phyloP scores from a whole-genome alignment of 1,140 invertebrate species.

The Nymphalis io region DNA sequence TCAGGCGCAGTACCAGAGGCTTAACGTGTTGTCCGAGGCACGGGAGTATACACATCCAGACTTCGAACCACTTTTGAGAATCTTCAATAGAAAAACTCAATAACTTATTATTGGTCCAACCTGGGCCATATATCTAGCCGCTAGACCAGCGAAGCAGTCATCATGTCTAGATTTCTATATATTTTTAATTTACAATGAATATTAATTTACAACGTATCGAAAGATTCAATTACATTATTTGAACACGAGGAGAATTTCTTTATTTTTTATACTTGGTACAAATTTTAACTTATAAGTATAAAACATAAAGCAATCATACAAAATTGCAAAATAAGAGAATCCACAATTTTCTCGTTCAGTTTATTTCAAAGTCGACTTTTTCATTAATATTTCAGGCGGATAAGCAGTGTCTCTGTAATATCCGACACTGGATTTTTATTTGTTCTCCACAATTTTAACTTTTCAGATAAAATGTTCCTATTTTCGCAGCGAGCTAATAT shows the following conservation, averaged over 20 bases:
- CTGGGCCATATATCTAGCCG: too few relatives aligned
- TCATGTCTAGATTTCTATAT: too few relatives aligned
- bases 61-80: too few relatives aligned
- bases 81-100: too few relatives aligned
- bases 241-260: not conserved
- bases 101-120: too few relatives aligned
- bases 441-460: constrained; percentile 27
- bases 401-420: constrained; percentile 30
- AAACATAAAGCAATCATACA: constrained; percentile 11
- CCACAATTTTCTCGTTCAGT: constrained; percentile 31
- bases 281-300: constrained; percentile 5
- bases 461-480: constrained; percentile 26
- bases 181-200: too few relatives aligned
- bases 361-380: constrained; percentile 33
- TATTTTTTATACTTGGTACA: not conserved
- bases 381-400: constrained; percentile 44
- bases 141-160: too few relatives aligned
- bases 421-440: constrained; percentile 35
- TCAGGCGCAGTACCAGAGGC: too few relatives aligned
- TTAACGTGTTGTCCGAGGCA: too few relatives aligned
- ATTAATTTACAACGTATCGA: too few relatives aligned
- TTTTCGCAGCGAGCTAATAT: constrained; percentile 16
- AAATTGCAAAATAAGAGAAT: constrained; percentile 16
- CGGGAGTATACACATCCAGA: too few relatives aligned
- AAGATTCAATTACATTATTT: too few relatives aligned